Evolutionary conservation across 2,113 vertebrate species (phyloP), one percentile per base, ranked within the genome.

Genomic region (Xiphias gladius): DNA sequence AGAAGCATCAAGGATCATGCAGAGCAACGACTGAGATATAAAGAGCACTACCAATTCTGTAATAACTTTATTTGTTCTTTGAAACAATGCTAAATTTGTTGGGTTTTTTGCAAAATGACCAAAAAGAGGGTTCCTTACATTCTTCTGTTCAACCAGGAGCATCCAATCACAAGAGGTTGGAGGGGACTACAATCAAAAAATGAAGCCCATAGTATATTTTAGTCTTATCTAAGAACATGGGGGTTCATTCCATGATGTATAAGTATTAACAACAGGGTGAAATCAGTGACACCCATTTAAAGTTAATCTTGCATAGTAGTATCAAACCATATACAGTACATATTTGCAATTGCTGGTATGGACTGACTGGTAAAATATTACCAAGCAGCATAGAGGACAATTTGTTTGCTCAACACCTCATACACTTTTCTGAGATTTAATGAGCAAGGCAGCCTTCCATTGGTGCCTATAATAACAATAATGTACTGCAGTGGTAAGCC

Each of bases 141-240:
- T 92, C 75, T 93, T 94, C 81, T 92, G 93, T 93, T 93, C 89
- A 94, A 93, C 89, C 89, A 93, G 93, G 82, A 93, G 85, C 89
- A 94, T 94, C 94, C 93, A 93, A 91, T 94, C 88, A 2, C 91
- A 94, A 91, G 90, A 86, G 68, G 91, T 90, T 89, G 91, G 88
- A 88, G 91, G 87, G 86, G 91, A 91, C 90, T 93, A 93, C 78
- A 93, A 92, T 93, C 74, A 94, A 83, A 91, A 93, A 79, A 92
- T 64, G 87, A 93, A 94, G 89, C 89, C 90, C 83, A 84, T 24
- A 91, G 67, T 84, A 71, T 82, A 77, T 84, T 93, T 92, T 87
- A 88, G 86, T 89, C n/a, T 90, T 76, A 76, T 77, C 79, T 83
- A 52, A 79, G 50, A 85, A 87, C 76, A 86, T 52, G 66, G 76